Evolutionary conservation across 1,140 invertebrate genomes (phyloP).

Genomic region (Samia ricini): DNA sequence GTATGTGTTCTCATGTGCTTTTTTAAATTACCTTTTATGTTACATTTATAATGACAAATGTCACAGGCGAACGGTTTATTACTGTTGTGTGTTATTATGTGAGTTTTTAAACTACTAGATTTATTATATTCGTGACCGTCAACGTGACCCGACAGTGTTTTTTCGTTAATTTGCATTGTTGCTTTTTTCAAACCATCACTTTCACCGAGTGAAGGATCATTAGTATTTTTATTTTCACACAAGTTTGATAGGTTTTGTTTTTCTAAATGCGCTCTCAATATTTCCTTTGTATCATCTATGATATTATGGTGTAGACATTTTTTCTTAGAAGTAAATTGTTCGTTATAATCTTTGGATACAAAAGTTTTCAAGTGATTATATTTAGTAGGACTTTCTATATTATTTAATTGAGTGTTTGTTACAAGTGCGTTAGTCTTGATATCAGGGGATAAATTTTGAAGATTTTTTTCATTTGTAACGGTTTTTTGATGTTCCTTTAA

Average conservation of each 20-base stretch:
- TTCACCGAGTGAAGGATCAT: neutral
- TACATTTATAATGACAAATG: conserved; percentile 7
- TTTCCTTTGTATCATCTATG: neutral
- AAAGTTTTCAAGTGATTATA: too few relatives aligned
- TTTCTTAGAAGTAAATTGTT: neutral
- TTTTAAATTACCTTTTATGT: conserved; percentile 3
- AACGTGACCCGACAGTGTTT: neutral
- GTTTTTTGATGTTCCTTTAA: too few relatives aligned
- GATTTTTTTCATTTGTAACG: too few relatives aligned
- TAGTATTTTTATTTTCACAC: neutral
- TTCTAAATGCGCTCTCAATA: neutral
- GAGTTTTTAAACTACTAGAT: neutral
- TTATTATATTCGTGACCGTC: neutral
- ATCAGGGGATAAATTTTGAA: too few relatives aligned
- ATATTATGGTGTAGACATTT: neutral
- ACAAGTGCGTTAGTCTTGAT: too few relatives aligned
- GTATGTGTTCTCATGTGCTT: conserved; percentile 15
- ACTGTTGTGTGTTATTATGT: neutral
- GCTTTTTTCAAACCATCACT: neutral
- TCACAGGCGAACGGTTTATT: conserved; percentile 6
- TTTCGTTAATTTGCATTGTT: neutral
- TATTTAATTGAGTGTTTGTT: too few relatives aligned
- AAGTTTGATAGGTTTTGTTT: conserved; percentile 9
- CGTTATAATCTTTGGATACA: conserved; percentile 6
- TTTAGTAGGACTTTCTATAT: too few relatives aligned